phyloP scores from a whole-genome alignment of 2,888 invertebrate species.

The Gymnocheta viridis region DNA sequence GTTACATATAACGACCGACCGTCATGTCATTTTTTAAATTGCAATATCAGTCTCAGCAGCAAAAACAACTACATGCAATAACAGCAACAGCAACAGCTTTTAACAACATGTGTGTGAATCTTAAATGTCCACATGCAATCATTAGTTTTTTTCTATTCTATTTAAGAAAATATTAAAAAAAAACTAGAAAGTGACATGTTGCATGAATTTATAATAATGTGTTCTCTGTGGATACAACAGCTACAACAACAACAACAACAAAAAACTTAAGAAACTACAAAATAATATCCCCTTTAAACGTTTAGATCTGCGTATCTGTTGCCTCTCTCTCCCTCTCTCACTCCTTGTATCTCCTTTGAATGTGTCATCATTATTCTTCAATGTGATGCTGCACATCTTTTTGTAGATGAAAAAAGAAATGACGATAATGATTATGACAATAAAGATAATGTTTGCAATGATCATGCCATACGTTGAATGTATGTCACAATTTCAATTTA shows the following conservation, averaged over 20 bases:
- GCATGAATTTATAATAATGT: conserved; percentile 45
- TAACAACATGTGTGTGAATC: conserved; percentile 67
- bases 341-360: conserved; percentile 16
- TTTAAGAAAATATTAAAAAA: neutral
- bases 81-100: conserved; percentile 14
- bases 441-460: conserved; percentile 32
- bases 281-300: conserved; percentile 36
- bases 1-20: conserved; percentile 39
- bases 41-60: conserved; percentile 38
- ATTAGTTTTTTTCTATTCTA: conserved; percentile 28
- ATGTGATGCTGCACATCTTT: neutral
- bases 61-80: conserved; percentile 32
- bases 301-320: conserved; percentile 10
- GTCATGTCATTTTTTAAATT: conserved; percentile 55
- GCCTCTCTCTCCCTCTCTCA: neutral
- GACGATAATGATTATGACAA: conserved; percentile 24
- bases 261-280: neutral
- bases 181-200: conserved; percentile 59
- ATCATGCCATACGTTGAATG: conserved; percentile 49
- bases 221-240: conserved; percentile 4
- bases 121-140: conserved; percentile 59
- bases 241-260: neutral
- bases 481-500: conserved; percentile 57
- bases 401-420: neutral
- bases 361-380: conserved; percentile 8